phyloP scores from a whole-genome alignment of 2,797 vertebrate genomes.

The Ara ararauna region DNA sequence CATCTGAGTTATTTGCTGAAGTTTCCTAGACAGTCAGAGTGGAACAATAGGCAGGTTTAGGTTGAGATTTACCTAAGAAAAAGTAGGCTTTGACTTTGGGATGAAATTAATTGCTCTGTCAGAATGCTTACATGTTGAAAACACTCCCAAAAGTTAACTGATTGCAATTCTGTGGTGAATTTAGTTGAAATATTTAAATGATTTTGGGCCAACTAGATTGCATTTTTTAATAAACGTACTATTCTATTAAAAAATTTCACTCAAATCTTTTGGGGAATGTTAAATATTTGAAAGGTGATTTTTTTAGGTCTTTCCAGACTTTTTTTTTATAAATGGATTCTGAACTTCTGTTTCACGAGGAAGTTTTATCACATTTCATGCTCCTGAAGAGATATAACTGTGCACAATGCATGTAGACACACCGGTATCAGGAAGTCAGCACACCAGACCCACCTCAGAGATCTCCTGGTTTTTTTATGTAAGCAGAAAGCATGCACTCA shows the following conservation, averaged over 20 bases:
- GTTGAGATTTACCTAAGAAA: not conserved
- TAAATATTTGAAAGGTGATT: not conserved
- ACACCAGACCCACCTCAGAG: not conserved
- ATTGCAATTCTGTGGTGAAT: not conserved
- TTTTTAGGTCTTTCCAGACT: not conserved
- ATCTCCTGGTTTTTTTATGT: rapidly evolving
- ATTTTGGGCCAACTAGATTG: not conserved
- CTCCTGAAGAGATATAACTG: not conserved
- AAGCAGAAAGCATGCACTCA: not conserved
- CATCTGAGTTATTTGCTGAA: not conserved
- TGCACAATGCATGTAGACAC: not conserved
- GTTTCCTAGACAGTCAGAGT: not conserved
- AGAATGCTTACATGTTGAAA: not conserved
- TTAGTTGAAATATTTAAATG: not conserved
- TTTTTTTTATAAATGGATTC: not conserved
- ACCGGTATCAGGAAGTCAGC: not conserved
- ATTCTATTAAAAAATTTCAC: not conserved
- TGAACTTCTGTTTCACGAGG: rapidly evolving
- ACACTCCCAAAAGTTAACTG: not conserved
- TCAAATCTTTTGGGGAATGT: not conserved
- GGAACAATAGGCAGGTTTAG: not conserved
- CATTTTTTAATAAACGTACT: not conserved
- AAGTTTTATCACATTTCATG: not conserved
- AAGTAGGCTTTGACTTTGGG: not conserved
- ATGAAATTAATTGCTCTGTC: not conserved